Base-by-base conservation (phyloP, 2,113 vertebrate genomes). In the Tympanuchus pallidicinctus region DNA sequence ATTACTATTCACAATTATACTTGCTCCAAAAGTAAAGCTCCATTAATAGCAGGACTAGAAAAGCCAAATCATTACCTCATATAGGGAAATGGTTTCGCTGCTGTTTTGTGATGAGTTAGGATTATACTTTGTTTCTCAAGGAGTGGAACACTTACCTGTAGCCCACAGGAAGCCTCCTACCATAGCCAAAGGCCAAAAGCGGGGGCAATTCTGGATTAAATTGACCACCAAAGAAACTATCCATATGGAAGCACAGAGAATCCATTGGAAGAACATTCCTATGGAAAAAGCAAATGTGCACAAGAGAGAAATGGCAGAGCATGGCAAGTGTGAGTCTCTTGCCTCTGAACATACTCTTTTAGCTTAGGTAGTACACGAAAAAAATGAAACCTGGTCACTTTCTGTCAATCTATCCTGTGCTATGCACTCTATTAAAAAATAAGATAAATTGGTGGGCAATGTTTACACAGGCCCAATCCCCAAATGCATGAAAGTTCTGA, bases 261-360 rank as follows among this genome's bases (percentile, higher is more conserved):
- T 95, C 99, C 99, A 99, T 7, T 99, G 98, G 57, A 99, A 99
- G 92, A 99, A 99, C 98, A 99, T 98, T 27, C 99, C 99, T 99
- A 72, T 38, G 70, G 82, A 91, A 47, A 89, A 96, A 94, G 59
- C 18, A 95, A 89, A 93, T 6, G 42, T 8, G 64, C 10, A 95
- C 12, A 96, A n/a, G 0, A 64, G 13, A 59, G 18, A 89, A 70
- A 13, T 54, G 56, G 42, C 30, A 63, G 14, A 86, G 22, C 21
- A 78, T 3, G 36, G 19, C 21, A 34, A 6, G 5, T 14, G 5
- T 32, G 16, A 85, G 42, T 38, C 30, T 60, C 45, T 45, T 83
- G 7, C 8, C 27, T 43, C 61, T 64, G 61, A 59, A 63, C 16
- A 42, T 25, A 48, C 0, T 36, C 2, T 66, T 82, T 84, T 47